phyloP scores from a whole-genome alignment of 1,140 invertebrate genomes.

The Hirudo medicinalis region DNA sequence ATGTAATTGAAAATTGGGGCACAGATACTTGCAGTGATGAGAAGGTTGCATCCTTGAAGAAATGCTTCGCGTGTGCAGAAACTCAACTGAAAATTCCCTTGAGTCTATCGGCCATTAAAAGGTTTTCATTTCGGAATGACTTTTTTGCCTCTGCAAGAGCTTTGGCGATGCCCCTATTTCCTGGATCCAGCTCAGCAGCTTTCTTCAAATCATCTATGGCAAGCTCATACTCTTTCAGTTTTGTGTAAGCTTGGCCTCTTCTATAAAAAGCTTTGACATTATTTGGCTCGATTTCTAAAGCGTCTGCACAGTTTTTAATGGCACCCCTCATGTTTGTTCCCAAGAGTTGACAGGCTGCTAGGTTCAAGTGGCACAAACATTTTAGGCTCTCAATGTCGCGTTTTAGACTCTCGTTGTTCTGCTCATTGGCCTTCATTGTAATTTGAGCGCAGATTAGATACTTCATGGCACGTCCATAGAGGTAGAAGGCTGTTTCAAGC shows the following conservation, averaged over 20 bases:
- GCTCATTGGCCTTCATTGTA: not conserved
- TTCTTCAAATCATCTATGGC: constrained; percentile 1
- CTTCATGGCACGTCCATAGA: not conserved
- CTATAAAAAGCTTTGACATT: constrained; percentile 2
- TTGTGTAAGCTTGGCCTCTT: not conserved
- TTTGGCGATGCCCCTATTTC: not conserved
- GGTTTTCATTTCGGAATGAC: not conserved
- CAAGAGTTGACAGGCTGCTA: not conserved
- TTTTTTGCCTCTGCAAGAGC: constrained; percentile 1
- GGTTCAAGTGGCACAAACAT: constrained; percentile 2
- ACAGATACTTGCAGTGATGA: too few species aligned
- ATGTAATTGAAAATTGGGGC: too few species aligned
- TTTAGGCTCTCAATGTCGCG: not conserved
- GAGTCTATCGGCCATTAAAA: not conserved
- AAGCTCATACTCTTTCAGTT: not conserved
- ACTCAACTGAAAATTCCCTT: not conserved
- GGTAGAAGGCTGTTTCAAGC: not conserved
- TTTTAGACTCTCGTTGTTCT: too few species aligned
- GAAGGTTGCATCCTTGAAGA: too few species aligned
- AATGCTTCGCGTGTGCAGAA: not conserved
- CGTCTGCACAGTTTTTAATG: not conserved
- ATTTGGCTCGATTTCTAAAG: not conserved
- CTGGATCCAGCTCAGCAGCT: not conserved
- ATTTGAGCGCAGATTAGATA: not conserved
- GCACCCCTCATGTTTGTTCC: not conserved